Base-by-base conservation (phyloP, 1,140 invertebrate genomes). In the Oscheius sp. region DNA sequence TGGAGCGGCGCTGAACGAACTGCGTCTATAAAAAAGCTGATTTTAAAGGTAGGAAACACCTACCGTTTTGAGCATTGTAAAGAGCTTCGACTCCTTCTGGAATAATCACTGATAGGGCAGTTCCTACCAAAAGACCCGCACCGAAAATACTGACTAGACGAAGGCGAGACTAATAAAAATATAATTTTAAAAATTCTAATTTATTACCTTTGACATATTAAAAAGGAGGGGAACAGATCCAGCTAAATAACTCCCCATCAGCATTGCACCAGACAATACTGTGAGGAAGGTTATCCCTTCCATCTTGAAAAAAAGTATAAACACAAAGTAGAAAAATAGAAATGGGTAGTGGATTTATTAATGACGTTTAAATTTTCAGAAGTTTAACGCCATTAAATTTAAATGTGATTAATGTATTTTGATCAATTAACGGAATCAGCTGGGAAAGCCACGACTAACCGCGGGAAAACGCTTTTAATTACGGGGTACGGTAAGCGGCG, bases 91-190 rank as follows among this genome's bases (percentile, higher is more conserved):
- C 91, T 36, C 96, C 97, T 88, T 99, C 97, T 0, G 97, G 97
- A 80, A 99, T 98, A 55, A 99, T 99, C 0, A 99, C 95, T 70
- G 93, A 91, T 59, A 99, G 85, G 0, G 96, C 95, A 67, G 96
- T 97, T 2, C 96, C 96, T 46, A 99, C 93, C n/a, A 99, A 87
- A 7, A 99, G 88, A 29, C 96, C 96, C 58, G 96, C 95, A 58
- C 96, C 96, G 55, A 99, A 89, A 35, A 97, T 90, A 26, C 94
- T 97, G 34, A 97, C 90, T 79, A 94, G 88, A 83, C 95, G 91
- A 28, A 98, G 86, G 86, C 95, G 97, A 67, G 93, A 92, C 94
- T 97, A 84, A 66, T 89, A 89, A 78, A 45, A 63, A 68, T 2
- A 35, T 73, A 66, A 29, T 52, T n/a, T 66, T 38, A 34, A 26